Evolutionary conservation across 2,113 vertebrate species (phyloP), one percentile per base, ranked within the genome.

Genomic region (Dipodomys spectabilis): DNA sequence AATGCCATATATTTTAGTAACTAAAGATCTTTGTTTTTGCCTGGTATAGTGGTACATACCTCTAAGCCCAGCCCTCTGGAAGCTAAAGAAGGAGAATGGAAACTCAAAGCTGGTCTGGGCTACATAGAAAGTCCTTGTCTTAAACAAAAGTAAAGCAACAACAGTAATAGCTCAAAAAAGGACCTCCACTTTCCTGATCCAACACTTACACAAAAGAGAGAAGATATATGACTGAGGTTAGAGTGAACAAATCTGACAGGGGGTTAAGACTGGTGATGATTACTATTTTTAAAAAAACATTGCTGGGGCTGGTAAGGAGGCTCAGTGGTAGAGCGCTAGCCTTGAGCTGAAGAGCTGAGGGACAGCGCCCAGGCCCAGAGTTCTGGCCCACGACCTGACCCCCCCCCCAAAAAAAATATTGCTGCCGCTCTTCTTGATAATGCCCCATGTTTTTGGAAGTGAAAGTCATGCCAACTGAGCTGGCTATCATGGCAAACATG

Each of bases 221-320:
- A 25, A 73, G 87, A 88, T 67, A 28, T 30, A 78, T 9, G 19
- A 28, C 19, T 88, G 25, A 78, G 35, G 35, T 0, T 78, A 20
- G 18, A 93, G 28, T 77, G 71, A 78, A 87, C n/a, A 84, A 86
- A 57, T 71, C 32, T 68, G 44, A 89, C 72, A 67, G 44, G 75
- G 74, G 60, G 30, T 39, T 11, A 49, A 49, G 8, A 49, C 49
- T 49, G 49, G 12, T 49, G 49, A 49, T 49, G 8, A 49, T 49
- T 12, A 49, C 49, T 12, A 49, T 49, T n/a, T n/a, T n/a, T 49
- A 49, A 60, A 53, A 88, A 73, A 82, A 35, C 28, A 35, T 19
- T 15, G 68, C 4, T n/a, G 25, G 39, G 39, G 39, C 39, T 39
- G 39, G 39, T 5, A 39, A 39, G 39, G 39, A 6, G 5, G 39